phyloP scores from a whole-genome alignment of 2,888 invertebrate genomes.

The Cremastinae sp. region DNA sequence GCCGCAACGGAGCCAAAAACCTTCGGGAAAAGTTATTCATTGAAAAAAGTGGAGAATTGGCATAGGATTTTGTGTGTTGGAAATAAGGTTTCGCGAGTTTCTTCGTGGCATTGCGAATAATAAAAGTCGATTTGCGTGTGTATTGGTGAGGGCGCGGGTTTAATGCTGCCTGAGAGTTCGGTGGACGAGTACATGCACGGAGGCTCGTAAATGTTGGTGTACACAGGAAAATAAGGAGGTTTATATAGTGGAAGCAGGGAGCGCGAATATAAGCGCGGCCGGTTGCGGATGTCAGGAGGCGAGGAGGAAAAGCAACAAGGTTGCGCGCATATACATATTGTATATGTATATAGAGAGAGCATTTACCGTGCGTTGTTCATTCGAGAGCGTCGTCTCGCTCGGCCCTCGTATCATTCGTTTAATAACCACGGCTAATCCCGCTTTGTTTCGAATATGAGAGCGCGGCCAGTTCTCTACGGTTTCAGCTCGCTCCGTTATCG shows the following conservation, averaged over 20 bases:
- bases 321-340: no score
- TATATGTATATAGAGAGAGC: conserved; percentile 8
- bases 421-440: conserved; percentile 67
- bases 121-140: conserved; percentile 59
- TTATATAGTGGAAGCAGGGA: conserved; percentile 20
- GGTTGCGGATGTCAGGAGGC: background rate
- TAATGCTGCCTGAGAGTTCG: conserved; percentile 33
- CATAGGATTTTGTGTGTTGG: conserved; percentile 50
- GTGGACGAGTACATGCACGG: conserved; percentile 10
- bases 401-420: conserved; percentile 64
- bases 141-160: conserved; percentile 42
- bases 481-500: conserved; percentile 65
- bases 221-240: conserved; percentile 25
- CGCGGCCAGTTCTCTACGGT: conserved; percentile 47
- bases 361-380: conserved; percentile 40
- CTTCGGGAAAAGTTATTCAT: no score
- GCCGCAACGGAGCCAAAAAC: no score
- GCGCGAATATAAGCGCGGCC: no score
- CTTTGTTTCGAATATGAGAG: conserved; percentile 62
- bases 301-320: conserved; percentile 31
- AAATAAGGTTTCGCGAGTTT: conserved; percentile 9
- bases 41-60: no score
- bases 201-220: conserved; percentile 16
- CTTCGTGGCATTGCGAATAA: conserved; percentile 44
- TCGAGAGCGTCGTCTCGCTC: conserved; percentile 46